Base-by-base conservation (phyloP, 2,797 vertebrate genomes). In the Eulemur mongoz region DNA sequence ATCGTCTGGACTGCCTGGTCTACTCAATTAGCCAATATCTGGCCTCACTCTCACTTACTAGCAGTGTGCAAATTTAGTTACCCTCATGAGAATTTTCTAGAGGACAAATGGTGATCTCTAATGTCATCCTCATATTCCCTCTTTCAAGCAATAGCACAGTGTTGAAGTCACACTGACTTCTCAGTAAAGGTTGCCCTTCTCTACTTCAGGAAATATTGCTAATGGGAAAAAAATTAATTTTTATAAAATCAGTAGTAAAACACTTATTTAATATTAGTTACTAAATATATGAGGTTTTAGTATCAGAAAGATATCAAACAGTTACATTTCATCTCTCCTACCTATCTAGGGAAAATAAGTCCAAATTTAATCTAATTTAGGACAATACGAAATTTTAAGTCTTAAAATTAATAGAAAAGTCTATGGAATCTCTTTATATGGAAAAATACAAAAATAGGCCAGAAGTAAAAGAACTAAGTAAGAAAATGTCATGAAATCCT, bases 281-380 rank as follows among this genome's bases (percentile, higher is more conserved):
- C 57, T 63, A 40, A 38, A 57, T 79, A 59, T 15, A 48, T 50
- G 8, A 72, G 2, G 30, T 3, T 83, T n/a, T 35, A 30, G 40
- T 43, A 61, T 17, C 32, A 57, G 61, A 57, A 91, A 65, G 13
- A 75, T 18, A 63, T 5, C 12, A 50, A 63, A 70, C 2, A 43
- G 25, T 52, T 86, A 12, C 6, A 48, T 12, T 83, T 75, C 4
- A 63, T 22, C 4, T 91, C 43, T 70, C 38, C n/a, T 40, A 79
- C 54, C 0, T n/a, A 35, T 4, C 10, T 6, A 63, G 13, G 43
- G n/a, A 48, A 87, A 79, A 50, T 45, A 48, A 30, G 12, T 79
- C 27, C 30, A 93, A 54, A 59, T 88, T 88, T 57, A 40, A 84
- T 94, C 23, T 32, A 15, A 65, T 69, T 75, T 17, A 45, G 61